Percentiles rank a stretch among this genome's conserved stretches.
Evolutionary conservation across 2,888 invertebrate species (phyloP).

Genomic region (Penaeus monodon): DNA sequence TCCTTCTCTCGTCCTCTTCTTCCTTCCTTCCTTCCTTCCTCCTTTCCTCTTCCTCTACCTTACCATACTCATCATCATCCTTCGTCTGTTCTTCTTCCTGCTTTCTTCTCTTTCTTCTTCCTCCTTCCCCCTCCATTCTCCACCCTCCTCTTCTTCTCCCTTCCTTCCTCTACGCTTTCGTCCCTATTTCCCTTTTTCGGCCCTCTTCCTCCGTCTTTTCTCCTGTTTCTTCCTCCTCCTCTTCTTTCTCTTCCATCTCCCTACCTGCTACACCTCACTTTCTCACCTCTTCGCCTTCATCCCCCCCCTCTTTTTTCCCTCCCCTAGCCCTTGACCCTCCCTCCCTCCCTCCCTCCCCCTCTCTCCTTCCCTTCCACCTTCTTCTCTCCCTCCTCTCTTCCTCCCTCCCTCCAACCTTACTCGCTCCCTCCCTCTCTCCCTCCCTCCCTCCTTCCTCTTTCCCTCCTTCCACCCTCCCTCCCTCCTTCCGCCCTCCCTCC

Average conservation of each 20-base stretch:
- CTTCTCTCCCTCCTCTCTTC: background rate
- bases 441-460: background rate
- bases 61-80: no score
- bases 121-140: no score
- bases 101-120: no score
- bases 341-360: background rate
- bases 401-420: background rate
- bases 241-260: background rate
- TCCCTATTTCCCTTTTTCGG: no score
- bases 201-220: no score
- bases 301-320: background rate
- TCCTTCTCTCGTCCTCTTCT: no score
- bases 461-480: background rate
- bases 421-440: background rate
- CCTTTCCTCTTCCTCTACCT: no score
- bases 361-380: background rate
- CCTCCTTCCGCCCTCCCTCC: background rate
- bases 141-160: no score
- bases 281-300: background rate
- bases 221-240: no score
- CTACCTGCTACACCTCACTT: background rate
- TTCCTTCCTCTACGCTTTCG: no score
- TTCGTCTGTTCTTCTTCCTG: no score
- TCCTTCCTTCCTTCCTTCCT: no score
- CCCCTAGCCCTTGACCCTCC: background rate